Conservation (phyloP, 2,113 vertebrate species). For the Cygnus atratus region DNA sequence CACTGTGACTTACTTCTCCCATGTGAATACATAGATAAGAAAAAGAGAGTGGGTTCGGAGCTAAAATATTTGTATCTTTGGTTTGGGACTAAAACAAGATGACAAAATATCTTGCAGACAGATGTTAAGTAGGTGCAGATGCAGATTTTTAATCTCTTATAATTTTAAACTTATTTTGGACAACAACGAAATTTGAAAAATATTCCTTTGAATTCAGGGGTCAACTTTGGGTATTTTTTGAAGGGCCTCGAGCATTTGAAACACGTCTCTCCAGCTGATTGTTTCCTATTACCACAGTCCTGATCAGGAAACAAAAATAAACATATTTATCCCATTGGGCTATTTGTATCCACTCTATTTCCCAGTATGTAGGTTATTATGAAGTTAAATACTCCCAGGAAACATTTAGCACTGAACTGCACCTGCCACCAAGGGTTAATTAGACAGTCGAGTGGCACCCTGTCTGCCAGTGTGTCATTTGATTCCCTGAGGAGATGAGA, state of each 20-base stretch:
- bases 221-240: neutral
- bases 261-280: neutral
- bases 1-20: neutral
- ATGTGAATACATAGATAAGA: neutral
- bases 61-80: neutral
- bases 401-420: neutral
- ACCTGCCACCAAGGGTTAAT: neutral
- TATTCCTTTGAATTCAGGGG: neutral
- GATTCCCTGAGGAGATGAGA: neutral
- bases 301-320: neutral
- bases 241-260: neutral
- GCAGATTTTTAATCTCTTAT: too few species aligned
- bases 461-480: neutral
- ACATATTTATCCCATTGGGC: neutral
- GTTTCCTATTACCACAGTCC: neutral
- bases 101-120: neutral
- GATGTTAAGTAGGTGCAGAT: too few species aligned
- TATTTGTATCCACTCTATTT: neutral
- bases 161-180: neutral
- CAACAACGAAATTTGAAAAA: neutral
- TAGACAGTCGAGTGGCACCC: neutral
- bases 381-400: neutral
- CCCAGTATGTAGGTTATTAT: neutral
- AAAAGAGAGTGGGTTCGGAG: neutral
- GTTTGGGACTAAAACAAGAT: neutral